phyloP scores from a whole-genome alignment of 2,113 vertebrate genomes.

The Acrocephalus kingi region DNA sequence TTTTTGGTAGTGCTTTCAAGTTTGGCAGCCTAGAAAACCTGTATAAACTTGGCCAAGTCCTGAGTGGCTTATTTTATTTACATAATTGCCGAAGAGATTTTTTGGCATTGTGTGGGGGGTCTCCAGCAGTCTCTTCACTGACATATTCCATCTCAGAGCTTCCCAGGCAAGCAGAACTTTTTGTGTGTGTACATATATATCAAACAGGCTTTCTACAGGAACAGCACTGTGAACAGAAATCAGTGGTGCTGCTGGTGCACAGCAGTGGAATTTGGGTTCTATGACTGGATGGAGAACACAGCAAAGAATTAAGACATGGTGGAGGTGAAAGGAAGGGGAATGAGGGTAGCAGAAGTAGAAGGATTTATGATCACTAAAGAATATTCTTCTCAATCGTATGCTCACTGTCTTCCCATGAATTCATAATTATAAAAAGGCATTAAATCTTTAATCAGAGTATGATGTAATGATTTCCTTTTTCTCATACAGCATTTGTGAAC shows the following conservation, averaged over 20 bases:
- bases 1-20: not conserved
- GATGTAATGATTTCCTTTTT: not conserved
- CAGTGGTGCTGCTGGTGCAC: not conserved
- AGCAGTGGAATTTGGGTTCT: not conserved
- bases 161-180: not conserved
- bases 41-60: not conserved
- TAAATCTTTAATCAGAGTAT: not conserved
- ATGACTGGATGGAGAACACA: not conserved
- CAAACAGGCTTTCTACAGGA: not conserved
- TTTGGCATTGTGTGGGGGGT: not conserved
- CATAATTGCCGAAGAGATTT: not conserved
- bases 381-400: not conserved
- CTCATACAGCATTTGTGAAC: not conserved
- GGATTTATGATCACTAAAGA: not conserved
- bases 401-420: not conserved
- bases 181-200: not conserved
- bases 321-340: not conserved
- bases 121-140: not conserved
- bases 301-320: not conserved
- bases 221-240: not conserved
- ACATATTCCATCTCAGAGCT: not conserved
- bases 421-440: not conserved
- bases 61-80: not conserved
- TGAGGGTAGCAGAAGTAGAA: not conserved
- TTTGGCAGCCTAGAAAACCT: not conserved